These are phyloP conservation scores for Pyrrhia umbra DNA, from an alignment of 2,888 invertebrate genomes.

Conservation along the genomic window DNA sequence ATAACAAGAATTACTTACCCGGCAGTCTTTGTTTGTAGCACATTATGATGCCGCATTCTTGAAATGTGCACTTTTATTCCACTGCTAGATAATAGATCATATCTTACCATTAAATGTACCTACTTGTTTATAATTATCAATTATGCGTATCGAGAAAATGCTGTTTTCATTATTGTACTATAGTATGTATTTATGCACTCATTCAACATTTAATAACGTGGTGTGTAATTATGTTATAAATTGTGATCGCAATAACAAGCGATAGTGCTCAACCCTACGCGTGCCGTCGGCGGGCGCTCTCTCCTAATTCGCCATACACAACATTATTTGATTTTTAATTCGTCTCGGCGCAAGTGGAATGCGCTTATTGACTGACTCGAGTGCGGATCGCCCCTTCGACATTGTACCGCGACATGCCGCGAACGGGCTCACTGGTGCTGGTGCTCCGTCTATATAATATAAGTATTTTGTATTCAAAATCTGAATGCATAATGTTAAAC, in stretches of 20 bases:
- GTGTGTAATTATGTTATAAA: slow-evolving; percentile 16
- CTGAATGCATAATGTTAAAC: too few relatives aligned
- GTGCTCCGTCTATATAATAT: neutral
- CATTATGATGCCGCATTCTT: slow-evolving; percentile 37
- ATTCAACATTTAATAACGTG: slow-evolving; percentile 6
- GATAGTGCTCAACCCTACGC: slow-evolving; percentile 44
- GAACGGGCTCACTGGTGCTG: too few relatives aligned
- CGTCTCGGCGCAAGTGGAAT: slow-evolving; percentile 81
- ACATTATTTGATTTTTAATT: slow-evolving; percentile 90
- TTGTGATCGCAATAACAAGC: slow-evolving; percentile 8
- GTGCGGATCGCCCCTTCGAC: slow-evolving; percentile 49
- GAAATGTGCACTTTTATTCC: slow-evolving; percentile 29
- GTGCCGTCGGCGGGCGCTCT: slow-evolving; percentile 20
- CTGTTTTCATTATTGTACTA: slow-evolving; percentile 13
- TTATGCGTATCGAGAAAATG: slow-evolving; percentile 6
- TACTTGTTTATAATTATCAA: slow-evolving; percentile 12
- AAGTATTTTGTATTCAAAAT: too few relatives aligned
- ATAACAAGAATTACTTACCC: slow-evolving; percentile 8
- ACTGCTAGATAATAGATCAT: slow-evolving; percentile 30
- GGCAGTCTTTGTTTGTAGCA: slow-evolving; percentile 26
- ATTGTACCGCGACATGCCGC: slow-evolving; percentile 17
- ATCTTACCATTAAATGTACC: slow-evolving; percentile 25
- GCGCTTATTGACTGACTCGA: slow-evolving; percentile 82
- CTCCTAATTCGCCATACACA: slow-evolving; percentile 82
- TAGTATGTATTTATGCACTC: neutral